Conservation (phyloP, 92 coral and sea anemone species). For the Phymanthus crucifer region DNA sequence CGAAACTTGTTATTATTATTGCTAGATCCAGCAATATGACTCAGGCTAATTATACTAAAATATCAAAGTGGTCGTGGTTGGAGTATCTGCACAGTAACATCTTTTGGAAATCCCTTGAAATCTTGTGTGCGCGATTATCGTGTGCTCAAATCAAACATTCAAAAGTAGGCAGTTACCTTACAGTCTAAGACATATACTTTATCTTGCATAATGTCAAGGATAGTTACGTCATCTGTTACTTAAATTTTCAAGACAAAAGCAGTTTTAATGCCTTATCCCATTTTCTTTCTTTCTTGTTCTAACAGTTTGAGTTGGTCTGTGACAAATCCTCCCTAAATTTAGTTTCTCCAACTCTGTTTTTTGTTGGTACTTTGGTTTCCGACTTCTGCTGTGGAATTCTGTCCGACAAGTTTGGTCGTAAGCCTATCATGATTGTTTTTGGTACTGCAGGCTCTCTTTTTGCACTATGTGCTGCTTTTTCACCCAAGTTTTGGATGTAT, state of each 20-base stretch:
- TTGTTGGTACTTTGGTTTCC: slow-evolving; percentile 41
- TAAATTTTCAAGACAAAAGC: background rate
- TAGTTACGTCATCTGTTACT: background rate
- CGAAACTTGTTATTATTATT: too few species aligned
- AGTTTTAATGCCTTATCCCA: background rate
- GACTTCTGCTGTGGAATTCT: slow-evolving; percentile 49
- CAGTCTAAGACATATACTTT: too few species aligned
- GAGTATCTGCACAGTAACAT: too few species aligned
- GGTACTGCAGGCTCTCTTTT: slow-evolving; percentile 26
- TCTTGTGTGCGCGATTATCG: too few species aligned
- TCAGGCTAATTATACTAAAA: too few species aligned
- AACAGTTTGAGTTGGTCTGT: slow-evolving; percentile 56
- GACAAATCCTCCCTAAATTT: slow-evolving; percentile 36
- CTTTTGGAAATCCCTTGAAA: too few species aligned
- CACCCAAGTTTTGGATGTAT: slow-evolving; percentile 42
- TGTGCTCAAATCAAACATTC: too few species aligned
- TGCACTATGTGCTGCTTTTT: slow-evolving; percentile 43
- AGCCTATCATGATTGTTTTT: slow-evolving; percentile 36
- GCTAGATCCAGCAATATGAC: too few species aligned
- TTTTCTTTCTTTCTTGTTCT: background rate
- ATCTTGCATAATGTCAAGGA: too few species aligned
- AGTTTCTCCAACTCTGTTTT: slow-evolving; percentile 50
- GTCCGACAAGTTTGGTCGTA: slow-evolving; percentile 55
- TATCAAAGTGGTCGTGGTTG: too few species aligned
- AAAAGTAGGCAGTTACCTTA: too few species aligned